Evolutionary conservation across 2,888 invertebrate species (phyloP).

Genomic region (Parapristionchus giblindavisi): DNA sequence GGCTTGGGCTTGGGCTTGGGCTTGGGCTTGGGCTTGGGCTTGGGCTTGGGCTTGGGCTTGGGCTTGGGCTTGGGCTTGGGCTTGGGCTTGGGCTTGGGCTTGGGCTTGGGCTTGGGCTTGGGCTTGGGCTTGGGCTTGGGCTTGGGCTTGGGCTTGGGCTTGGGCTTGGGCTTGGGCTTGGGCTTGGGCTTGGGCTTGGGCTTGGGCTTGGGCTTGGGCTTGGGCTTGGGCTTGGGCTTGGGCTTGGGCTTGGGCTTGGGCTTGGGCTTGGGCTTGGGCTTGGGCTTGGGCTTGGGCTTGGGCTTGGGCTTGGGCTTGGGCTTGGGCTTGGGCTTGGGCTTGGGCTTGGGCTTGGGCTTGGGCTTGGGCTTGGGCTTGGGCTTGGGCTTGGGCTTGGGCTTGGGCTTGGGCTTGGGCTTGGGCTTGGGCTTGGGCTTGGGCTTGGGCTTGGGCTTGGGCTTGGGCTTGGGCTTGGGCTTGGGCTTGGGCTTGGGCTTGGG

Average conservation of each 20-base stretch:
- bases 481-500: slow-evolving; percentile 42
- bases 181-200: slow-evolving; percentile 39
- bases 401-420: slow-evolving; percentile 36
- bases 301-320: slow-evolving; percentile 38
- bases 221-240: slow-evolving; percentile 39
- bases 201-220: slow-evolving; percentile 38
- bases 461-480: slow-evolving; percentile 43
- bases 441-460: slow-evolving; percentile 40
- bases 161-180: slow-evolving; percentile 42
- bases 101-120: slow-evolving; percentile 42
- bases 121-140: slow-evolving; percentile 43
- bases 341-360: slow-evolving; percentile 40
- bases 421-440: slow-evolving; percentile 38
- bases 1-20: slow-evolving; percentile 37
- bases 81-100: slow-evolving; percentile 43
- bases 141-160: slow-evolving; percentile 41
- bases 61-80: slow-evolving; percentile 44
- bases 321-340: slow-evolving; percentile 38
- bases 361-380: slow-evolving; percentile 40
- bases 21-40: slow-evolving; percentile 40
- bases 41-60: slow-evolving; percentile 38
- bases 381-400: slow-evolving; percentile 41
- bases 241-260: slow-evolving; percentile 45
- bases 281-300: slow-evolving; percentile 40
- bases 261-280: slow-evolving; percentile 43